Percentiles rank a stretch among this genome's conserved stretches.
Evolutionary conservation across 2,888 invertebrate genomes (phyloP).

Genomic region (Chloromyia formosa): DNA sequence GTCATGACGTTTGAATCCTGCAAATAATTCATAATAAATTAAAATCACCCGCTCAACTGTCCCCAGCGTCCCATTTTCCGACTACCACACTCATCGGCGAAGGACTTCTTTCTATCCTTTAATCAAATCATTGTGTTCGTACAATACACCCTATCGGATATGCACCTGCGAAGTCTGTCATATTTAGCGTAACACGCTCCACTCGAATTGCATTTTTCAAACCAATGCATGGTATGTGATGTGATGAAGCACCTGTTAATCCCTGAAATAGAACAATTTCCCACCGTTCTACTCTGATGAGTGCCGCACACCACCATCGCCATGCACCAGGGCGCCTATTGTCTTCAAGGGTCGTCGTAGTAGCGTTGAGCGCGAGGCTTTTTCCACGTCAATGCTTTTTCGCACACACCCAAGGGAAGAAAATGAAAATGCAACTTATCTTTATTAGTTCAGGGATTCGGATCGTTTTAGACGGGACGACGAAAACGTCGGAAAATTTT

Average conservation of each 20-base stretch:
- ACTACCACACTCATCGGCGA: no score
- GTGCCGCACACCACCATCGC: neutral
- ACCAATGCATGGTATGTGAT: neutral
- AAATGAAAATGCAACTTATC: slow-evolving; percentile 7
- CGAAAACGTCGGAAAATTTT: neutral
- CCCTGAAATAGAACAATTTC: slow-evolving; percentile 1
- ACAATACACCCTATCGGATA: neutral
- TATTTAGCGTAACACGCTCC: neutral
- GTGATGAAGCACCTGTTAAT: slow-evolving; percentile 4
- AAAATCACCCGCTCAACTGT: no score
- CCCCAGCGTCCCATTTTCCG: no score
- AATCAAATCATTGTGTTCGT: neutral
- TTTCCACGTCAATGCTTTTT: neutral
- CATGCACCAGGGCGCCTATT: neutral
- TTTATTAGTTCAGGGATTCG: slow-evolving; percentile 7
- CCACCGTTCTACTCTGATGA: neutral
- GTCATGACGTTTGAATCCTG: no score
- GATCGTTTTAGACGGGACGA: neutral
- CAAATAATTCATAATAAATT: no score
- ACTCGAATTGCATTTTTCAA: neutral
- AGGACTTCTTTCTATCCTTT: neutral
- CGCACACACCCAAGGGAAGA: neutral
- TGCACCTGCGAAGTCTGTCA: neutral
- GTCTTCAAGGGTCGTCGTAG: neutral
- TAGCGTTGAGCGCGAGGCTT: neutral